Percentiles rank a stretch among this genome's conserved stretches.
Conservation (phyloP, 2,797 vertebrate species). For the Fratercula arctica region DNA sequence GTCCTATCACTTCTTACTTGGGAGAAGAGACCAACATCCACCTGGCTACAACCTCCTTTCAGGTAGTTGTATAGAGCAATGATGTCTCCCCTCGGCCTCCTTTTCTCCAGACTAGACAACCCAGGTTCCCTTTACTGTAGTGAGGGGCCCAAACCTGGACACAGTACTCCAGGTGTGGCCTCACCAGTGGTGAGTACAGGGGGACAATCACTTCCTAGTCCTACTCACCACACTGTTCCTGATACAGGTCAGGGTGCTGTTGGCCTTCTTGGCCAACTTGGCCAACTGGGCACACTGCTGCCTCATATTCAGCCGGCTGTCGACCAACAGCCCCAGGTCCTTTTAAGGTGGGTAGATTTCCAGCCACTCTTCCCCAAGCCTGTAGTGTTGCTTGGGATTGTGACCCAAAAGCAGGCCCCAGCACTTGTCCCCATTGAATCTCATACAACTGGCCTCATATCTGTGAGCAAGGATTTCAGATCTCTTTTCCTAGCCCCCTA, state of each 20-base stretch:
- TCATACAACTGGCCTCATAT: not conserved
- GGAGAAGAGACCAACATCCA: not conserved
- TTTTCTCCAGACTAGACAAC: not conserved
- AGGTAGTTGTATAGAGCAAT: not conserved
- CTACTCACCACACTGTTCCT: not conserved
- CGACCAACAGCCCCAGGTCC: not conserved
- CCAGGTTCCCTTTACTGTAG: not conserved
- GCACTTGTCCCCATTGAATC: not conserved
- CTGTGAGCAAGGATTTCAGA: not conserved
- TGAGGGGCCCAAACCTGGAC: not conserved
- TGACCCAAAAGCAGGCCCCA: not conserved
- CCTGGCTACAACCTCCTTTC: not conserved
- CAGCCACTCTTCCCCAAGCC: not conserved
- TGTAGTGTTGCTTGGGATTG: not conserved
- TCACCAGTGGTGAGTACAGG: not conserved
- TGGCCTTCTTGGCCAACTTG: no score
- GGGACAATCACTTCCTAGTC: not conserved
- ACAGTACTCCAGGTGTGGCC: not conserved
- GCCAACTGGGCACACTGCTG: not conserved
- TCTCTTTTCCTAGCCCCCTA: not conserved
- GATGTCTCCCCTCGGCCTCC: not conserved
- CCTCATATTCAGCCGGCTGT: not conserved
- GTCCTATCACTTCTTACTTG: not conserved
- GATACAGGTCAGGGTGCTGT: not conserved
- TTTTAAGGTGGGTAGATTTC: not conserved